Percentiles rank a stretch among this genome's conserved stretches.
phyloP scores from a whole-genome alignment of 2,888 invertebrate species.

The Heteromurus nitidus region DNA sequence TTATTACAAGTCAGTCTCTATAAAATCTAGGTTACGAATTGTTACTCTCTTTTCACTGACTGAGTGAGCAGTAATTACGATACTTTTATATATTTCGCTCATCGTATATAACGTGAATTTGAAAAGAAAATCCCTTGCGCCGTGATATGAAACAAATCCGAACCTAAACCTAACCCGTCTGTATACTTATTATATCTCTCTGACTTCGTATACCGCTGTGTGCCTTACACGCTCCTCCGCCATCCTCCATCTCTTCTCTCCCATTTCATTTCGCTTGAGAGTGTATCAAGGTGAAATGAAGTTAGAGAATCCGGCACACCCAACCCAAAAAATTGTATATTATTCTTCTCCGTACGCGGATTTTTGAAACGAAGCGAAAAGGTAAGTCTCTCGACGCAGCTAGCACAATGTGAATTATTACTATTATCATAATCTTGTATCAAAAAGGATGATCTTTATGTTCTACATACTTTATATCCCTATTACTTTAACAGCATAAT shows the following conservation, averaged over 20 bases:
- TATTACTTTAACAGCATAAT: too few relatives aligned
- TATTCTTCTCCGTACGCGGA: neutral
- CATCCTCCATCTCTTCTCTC: neutral
- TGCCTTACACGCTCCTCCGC: too few relatives aligned
- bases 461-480: neutral
- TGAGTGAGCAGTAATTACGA: too few relatives aligned
- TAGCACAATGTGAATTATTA: neutral
- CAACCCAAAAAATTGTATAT: constrained; percentile 38
- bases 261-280: too few relatives aligned
- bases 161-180: too few relatives aligned
- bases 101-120: too few relatives aligned
- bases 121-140: too few relatives aligned
- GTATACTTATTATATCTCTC: too few relatives aligned
- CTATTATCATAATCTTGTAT: neutral
- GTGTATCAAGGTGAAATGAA: constrained; percentile 39
- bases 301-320: constrained; percentile 17
- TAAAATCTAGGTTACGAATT: neutral
- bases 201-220: too few relatives aligned
- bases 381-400: constrained; percentile 18
- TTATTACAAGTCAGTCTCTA: neutral
- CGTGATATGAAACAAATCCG: too few relatives aligned
- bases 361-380: constrained; percentile 8
- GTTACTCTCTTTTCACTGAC: neutral
- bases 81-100: too few relatives aligned
- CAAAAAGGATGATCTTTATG: neutral